These are phyloP conservation scores for Escarpia spicata DNA, from an alignment of 2,888 invertebrate genomes.

Conservation along the genomic window DNA sequence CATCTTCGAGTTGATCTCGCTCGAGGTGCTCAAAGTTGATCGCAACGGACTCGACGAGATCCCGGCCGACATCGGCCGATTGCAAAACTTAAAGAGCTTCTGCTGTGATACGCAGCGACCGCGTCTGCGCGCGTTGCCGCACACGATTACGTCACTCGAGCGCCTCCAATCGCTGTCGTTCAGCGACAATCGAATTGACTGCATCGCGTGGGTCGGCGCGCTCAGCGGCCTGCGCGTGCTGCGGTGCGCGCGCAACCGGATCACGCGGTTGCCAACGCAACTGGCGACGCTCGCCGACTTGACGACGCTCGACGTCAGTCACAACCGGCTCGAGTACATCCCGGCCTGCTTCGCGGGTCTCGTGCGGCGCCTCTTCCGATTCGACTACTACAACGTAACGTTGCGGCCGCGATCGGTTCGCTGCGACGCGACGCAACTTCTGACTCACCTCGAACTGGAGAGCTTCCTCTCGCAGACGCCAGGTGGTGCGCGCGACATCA, in stretches of 20 bases:
- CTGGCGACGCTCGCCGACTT: slow-evolving; percentile 41
- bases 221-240: slow-evolving; percentile 40
- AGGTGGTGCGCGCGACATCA: slow-evolving; percentile 41
- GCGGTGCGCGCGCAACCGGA: slow-evolving; percentile 43
- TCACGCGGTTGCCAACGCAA: slow-evolving; percentile 43
- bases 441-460: slow-evolving; percentile 45
- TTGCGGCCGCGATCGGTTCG: slow-evolving; percentile 41
- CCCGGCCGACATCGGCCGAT: slow-evolving; percentile 43
- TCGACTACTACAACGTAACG: slow-evolving; percentile 46
- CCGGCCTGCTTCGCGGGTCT: slow-evolving; percentile 43
- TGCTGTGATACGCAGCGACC: slow-evolving; percentile 46
- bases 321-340: slow-evolving; percentile 46
- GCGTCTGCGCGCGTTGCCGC: slow-evolving; percentile 41
- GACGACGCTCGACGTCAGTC: slow-evolving; percentile 44
- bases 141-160: slow-evolving; percentile 41
- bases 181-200: slow-evolving; percentile 46
- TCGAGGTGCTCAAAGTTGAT: slow-evolving; percentile 46
- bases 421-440: slow-evolving; percentile 39
- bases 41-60: slow-evolving; percentile 44
- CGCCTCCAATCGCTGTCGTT: slow-evolving; percentile 43
- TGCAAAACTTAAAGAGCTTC: slow-evolving; percentile 41
- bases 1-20: slow-evolving; percentile 42
- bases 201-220: slow-evolving; percentile 42
- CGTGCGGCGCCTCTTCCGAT: slow-evolving; percentile 38
- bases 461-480: slow-evolving; percentile 38